Base-by-base conservation (phyloP, 2,888 invertebrate genomes). In the Boloria euphrosyne region DNA sequence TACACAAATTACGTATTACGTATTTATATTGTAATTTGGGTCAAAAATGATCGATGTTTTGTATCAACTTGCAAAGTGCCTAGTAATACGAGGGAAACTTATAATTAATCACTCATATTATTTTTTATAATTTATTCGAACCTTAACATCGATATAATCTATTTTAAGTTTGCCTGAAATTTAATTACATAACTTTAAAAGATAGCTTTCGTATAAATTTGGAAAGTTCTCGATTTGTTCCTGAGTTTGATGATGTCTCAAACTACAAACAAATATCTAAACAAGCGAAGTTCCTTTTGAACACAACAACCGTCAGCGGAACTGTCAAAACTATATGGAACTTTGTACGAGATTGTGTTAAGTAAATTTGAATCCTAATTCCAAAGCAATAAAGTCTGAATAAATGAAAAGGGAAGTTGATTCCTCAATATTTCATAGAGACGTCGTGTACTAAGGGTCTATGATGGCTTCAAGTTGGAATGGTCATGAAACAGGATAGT, bases 341-440 rank as follows among this genome's bases (percentile, higher is more conserved):
- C 47, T 66, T 65, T 54, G 10, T 14, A 13, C 13, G 17, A 46
- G 62, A 43, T 31, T 16, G 13, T 43, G 22, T 18, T 60, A 67
- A 53, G 53, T 49, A 22, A 76, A 75, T 71, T 57, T 71, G 4
- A 43, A 68, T 74, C 67, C 68, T 76, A 71, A 18, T 3, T 0
- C 4, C 0, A 17, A 13, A 0, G 17, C 0, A 47, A 57, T 68
- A 68, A 59, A 54, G 62, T 59, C 18, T 43, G 16, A 59, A 62
- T 53, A 13, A 16, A 46, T 22, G 0, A 62, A 2, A 22, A 67
- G 71, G 75, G 17, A 62, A 70, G 54, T 65, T 16, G 18, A 58
- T 47, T 70, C 73, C 78, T 81, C 80, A 82, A 86, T 86, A 84
- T 84, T 84, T 86, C 84, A 85, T 82, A 80, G 77, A 73, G 71